Base-by-base conservation (phyloP, 2,888 invertebrate species). In the Latrodectus elegans region DNA sequence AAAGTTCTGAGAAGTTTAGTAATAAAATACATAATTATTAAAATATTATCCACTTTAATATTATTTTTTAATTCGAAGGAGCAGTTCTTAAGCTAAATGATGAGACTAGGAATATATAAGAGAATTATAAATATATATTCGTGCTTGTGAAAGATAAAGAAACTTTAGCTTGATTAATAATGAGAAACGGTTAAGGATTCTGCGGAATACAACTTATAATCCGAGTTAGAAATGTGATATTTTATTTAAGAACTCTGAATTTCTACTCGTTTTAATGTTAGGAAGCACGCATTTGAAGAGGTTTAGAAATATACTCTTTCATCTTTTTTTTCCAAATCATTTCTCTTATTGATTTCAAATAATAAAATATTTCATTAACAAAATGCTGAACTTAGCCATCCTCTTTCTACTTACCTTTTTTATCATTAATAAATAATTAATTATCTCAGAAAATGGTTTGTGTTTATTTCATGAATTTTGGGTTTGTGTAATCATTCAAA, bases 221-320 rank as follows among this genome's bases (percentile, higher is more conserved):
- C 68, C 22, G 51, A 17, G 51, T 53, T 8, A 12, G 67, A 52
- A 72, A 80, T 67, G 74, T 53, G 53, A 74, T 67, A 73, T 81
- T 74, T 68, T 81, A 74, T 81, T 81, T 73, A 81, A 53, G 26
- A 67, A 38, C 55, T 67, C 17, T 74, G 26, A 38, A n/a, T 22
- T 65, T 64, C 80, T 15, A 60, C 52, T 38, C 14, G 26, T 65
- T 74, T 73, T 81, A 81, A 81, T 81, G 74, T 49, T 65, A 67
- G 49, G n/a, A 53, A 12, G 49, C 81, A 81, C 81, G 81, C 68
- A 51, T 12, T 15, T 60, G 60, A 60, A 10, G n/a, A 60, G 12
- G 9, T 60, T 11, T 60, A 15, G 60, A 60, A n/a, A 15, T 60
- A 60, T 15, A 60, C 6, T 12, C 6, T 12, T 12, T 60, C 60